phyloP scores from a whole-genome alignment of 2,888 invertebrate genomes.

The Orthosia gracilis region DNA sequence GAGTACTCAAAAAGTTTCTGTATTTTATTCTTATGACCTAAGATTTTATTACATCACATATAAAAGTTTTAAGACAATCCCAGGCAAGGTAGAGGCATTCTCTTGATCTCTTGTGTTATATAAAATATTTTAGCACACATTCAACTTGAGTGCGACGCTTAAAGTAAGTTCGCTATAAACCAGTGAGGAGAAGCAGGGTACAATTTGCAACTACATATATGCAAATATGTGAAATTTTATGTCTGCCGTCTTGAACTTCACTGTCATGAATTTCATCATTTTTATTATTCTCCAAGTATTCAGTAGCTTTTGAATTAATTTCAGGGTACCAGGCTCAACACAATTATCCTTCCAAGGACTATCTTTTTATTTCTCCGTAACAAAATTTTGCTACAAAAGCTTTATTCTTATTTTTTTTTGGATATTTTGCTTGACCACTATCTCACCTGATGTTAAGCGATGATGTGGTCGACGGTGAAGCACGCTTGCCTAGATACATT shows the following conservation, averaged over 20 bases:
- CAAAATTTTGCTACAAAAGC: neutral
- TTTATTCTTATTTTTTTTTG: neutral
- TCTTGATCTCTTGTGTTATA: constrained; percentile 13
- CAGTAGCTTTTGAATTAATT: neutral
- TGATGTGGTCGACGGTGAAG: too few relatives aligned
- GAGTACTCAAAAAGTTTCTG: constrained; percentile 26
- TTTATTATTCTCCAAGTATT: neutral
- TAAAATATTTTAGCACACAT: constrained; percentile 52
- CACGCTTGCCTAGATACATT: too few relatives aligned
- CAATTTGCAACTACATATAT: constrained; percentile 27
- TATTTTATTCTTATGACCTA: constrained; percentile 13
- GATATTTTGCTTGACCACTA: too few relatives aligned
- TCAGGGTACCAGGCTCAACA: neutral
- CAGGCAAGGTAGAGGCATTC: constrained; percentile 7
- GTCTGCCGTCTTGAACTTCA: constrained; percentile 1
- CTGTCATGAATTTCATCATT: neutral
- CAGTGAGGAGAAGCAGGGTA: constrained; percentile 2
- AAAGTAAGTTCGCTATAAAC: constrained; percentile 41
- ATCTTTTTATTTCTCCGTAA: neutral
- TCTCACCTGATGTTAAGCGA: too few relatives aligned
- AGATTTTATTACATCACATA: constrained; percentile 5
- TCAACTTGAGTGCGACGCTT: constrained; percentile 32
- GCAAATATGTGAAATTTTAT: constrained; percentile 7
- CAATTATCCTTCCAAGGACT: neutral
- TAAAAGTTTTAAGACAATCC: constrained; percentile 42